phyloP scores from a whole-genome alignment of 2,113 vertebrate genomes.

The Drymodes brunneopygia region DNA sequence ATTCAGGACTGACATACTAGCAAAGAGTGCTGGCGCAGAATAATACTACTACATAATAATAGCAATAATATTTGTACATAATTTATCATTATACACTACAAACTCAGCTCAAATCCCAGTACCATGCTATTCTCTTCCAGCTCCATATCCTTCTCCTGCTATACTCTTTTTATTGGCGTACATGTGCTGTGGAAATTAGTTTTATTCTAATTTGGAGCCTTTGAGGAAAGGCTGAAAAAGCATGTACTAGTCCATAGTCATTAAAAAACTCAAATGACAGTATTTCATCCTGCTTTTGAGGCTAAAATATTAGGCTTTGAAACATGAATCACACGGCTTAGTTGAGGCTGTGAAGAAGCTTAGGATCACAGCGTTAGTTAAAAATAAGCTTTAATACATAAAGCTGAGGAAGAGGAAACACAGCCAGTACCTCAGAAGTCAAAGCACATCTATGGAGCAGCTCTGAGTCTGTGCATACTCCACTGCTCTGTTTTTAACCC shows the following conservation, averaged over 20 bases:
- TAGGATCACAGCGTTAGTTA: constrained; percentile 47
- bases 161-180: constrained; percentile 48
- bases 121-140: constrained; percentile 33
- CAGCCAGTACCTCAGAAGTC: not conserved
- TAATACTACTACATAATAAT: constrained; percentile 34
- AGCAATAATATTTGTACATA: constrained; percentile 53
- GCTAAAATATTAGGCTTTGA: constrained; percentile 56
- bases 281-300: constrained; percentile 56
- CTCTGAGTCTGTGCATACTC: not conserved
- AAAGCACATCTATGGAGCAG: not conserved
- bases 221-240: constrained; percentile 55
- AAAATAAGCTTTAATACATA: constrained; percentile 62
- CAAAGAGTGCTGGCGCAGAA: constrained; percentile 8
- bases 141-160: constrained; percentile 27
- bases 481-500: not conserved
- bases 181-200: constrained; percentile 51
- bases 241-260: constrained; percentile 40
- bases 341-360: constrained; percentile 31
- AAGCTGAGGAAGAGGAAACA: constrained; percentile 18
- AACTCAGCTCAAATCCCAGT: constrained; percentile 1
- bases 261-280: constrained; percentile 61
- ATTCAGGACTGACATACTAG: constrained; percentile 2
- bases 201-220: constrained; percentile 62
- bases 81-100: constrained; percentile 53
- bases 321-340: constrained; percentile 47